A percentile compares a stretch with the other conserved stretches of the same genome.
These are phyloP conservation scores for Archocentrus centrarchus DNA, from an alignment of 2,113 vertebrate species.

Conservation along the genomic window DNA sequence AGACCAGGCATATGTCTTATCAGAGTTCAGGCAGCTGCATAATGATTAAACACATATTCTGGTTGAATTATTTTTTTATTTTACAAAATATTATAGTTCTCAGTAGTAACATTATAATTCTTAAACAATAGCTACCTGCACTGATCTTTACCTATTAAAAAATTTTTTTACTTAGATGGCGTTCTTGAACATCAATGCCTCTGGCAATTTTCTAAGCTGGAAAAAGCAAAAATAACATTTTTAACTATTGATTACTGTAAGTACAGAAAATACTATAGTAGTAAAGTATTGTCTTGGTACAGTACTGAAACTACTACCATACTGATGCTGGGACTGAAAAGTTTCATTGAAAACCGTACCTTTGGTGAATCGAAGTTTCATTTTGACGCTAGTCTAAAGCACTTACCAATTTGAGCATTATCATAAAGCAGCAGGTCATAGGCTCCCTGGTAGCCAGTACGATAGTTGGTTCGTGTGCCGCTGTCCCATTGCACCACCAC, in stretches of 20 bases:
- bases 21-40: neutral
- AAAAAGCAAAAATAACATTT: neutral
- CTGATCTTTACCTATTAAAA: neutral
- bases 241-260: neutral
- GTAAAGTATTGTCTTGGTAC: neutral
- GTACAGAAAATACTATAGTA: neutral
- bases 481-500: conserved; percentile 99
- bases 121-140: neutral
- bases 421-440: conserved; percentile 96
- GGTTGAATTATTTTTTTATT: neutral
- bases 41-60: neutral
- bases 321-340: neutral
- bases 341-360: neutral
- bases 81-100: neutral
- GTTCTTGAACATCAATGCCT: neutral
- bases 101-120: neutral
- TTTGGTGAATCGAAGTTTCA: neutral
- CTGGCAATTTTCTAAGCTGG: neutral
- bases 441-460: conserved; percentile 95
- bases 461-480: conserved; percentile 96
- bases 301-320: neutral
- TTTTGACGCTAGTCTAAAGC: neutral
- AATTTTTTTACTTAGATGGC: no score
- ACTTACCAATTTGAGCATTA: conserved; percentile 96
- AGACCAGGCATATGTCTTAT: neutral